phyloP scores from a whole-genome alignment of 1,140 invertebrate species.

The Triops longicaudatus region DNA sequence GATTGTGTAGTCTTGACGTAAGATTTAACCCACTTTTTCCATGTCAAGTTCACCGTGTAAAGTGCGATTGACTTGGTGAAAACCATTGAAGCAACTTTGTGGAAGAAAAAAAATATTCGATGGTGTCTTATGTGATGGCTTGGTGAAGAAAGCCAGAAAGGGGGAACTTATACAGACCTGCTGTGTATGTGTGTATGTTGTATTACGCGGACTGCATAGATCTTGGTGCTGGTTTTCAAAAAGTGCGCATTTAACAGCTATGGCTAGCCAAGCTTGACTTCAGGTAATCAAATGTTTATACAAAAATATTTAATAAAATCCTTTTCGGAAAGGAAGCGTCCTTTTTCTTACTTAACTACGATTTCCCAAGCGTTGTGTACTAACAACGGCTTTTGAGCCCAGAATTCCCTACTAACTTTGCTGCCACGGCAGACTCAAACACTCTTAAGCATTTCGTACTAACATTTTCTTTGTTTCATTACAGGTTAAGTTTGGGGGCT shows the following conservation, averaged over 20 bases:
- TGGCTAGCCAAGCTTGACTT: conserved; percentile 10
- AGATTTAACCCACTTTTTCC: background rate
- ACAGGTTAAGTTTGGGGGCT: conserved; percentile 1
- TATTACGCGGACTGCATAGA: conserved; percentile 6
- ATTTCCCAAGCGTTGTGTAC: no score
- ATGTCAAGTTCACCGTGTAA: conserved; percentile 7
- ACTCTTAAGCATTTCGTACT: no score
- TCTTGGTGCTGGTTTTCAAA: background rate
- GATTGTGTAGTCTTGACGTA: conserved; percentile 15
- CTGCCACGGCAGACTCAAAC: no score
- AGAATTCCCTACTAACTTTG: no score
- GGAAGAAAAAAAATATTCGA: background rate
- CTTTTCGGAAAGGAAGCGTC: no score
- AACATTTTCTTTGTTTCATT: background rate
- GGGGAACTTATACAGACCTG: conserved; percentile 14
- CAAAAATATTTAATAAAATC: no score
- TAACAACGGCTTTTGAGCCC: no score
- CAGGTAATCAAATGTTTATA: background rate
- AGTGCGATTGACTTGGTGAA: background rate
- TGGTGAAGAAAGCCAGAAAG: conserved; percentile 1
- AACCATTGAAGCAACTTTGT: background rate
- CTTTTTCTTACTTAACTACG: no score
- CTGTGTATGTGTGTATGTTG: background rate
- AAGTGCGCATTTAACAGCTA: background rate
- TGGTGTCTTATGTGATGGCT: background rate